Percentiles rank a stretch among this genome's conserved stretches.
Conservation (phyloP, 2,113 vertebrate genomes). For the Apteryx owenii region DNA sequence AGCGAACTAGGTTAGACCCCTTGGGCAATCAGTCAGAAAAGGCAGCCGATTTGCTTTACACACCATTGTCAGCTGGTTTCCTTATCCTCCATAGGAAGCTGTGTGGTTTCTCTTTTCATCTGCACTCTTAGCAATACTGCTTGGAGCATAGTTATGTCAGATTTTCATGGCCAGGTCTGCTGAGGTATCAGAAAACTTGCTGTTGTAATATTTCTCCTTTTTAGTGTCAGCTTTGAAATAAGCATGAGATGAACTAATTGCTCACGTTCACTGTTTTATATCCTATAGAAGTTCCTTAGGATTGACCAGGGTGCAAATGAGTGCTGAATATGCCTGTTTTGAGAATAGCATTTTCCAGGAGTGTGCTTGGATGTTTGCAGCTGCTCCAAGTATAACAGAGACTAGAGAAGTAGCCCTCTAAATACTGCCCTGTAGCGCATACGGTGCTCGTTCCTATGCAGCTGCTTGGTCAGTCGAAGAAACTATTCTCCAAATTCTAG, state of each 20-base stretch:
- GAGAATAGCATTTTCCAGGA: neutral
- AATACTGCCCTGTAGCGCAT: neutral
- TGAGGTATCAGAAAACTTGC: neutral
- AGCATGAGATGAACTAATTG: neutral
- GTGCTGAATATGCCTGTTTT: neutral
- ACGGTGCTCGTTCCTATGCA: neutral
- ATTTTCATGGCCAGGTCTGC: neutral
- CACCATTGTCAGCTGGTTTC: neutral
- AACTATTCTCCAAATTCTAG: neutral
- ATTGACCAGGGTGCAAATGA: neutral
- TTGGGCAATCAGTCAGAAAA: neutral
- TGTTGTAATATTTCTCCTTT: neutral
- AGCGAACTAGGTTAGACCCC: neutral
- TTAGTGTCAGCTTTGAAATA: neutral
- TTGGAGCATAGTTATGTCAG: neutral
- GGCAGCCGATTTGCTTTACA: neutral
- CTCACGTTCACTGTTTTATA: neutral
- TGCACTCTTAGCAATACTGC: rapidly evolving
- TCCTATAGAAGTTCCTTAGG: neutral
- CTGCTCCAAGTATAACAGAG: neutral
- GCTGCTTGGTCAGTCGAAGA: neutral
- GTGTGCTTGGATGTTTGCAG: neutral
- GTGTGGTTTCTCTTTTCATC: neutral
- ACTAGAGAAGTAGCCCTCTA: neutral
- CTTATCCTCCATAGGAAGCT: neutral